These are phyloP conservation scores for Reticulitermes speratus DNA, from an alignment of 1,140 invertebrate genomes.

Conservation along the genomic window DNA sequence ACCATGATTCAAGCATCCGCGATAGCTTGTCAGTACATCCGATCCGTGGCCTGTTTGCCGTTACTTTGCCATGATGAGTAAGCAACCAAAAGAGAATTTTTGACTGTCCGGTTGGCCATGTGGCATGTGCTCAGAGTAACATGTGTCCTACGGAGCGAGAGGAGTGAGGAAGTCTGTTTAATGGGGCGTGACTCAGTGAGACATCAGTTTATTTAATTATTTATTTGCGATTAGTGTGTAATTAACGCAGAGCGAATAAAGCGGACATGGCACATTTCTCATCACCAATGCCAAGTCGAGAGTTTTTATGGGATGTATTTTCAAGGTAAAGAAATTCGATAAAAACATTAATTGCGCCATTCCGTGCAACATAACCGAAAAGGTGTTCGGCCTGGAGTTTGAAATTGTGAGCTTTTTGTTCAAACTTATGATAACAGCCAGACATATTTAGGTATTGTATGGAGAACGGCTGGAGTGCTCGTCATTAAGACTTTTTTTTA, in stretches of 20 bases:
- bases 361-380: not conserved
- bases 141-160: not conserved
- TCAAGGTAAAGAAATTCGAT: slow-evolving; percentile 59
- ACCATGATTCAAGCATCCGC: no score
- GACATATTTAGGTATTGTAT: not conserved
- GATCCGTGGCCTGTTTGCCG: no score
- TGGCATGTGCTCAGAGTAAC: not conserved
- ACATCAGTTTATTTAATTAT: not conserved
- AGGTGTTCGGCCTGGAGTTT: slow-evolving; percentile 7
- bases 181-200: not conserved
- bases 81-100: not conserved
- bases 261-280: slow-evolving; percentile 25
- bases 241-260: not conserved
- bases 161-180: not conserved
- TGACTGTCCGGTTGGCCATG: not conserved
- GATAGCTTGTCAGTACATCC: no score
- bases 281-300: slow-evolving; percentile 64
- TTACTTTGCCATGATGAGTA: no score
- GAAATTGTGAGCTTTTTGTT: not conserved
- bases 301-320: slow-evolving; percentile 80
- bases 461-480: slow-evolving; percentile 16
- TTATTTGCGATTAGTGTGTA: not conserved
- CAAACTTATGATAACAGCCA: no score
- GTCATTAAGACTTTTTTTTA: slow-evolving; percentile 25
- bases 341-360: slow-evolving; percentile 16